These are phyloP conservation scores for Diarsia rubi DNA, from an alignment of 2,888 invertebrate species.

Conservation along the genomic window DNA sequence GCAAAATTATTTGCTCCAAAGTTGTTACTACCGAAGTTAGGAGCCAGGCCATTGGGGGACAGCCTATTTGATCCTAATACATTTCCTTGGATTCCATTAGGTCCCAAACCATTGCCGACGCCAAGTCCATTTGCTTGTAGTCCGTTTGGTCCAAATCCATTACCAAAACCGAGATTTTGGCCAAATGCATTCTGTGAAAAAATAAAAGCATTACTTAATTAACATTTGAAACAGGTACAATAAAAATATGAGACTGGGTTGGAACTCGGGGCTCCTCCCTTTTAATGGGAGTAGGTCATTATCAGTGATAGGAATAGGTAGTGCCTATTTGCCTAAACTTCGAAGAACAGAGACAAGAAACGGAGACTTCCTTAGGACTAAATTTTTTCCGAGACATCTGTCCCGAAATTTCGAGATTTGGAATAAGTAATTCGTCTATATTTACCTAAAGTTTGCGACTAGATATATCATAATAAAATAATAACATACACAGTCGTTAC, in stretches of 20 bases:
- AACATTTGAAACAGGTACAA: background rate
- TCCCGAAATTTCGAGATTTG: too few relatives aligned
- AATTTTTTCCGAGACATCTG: too few relatives aligned
- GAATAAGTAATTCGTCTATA: too few relatives aligned
- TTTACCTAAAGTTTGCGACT: too few relatives aligned
- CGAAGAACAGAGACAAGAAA: too few relatives aligned
- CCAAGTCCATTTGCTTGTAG: constrained; percentile 49
- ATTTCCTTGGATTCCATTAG: constrained; percentile 19
- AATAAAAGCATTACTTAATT: background rate
- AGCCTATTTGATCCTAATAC: constrained; percentile 20
- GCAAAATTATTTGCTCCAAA: constrained; percentile 40
- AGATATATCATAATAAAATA: too few relatives aligned
- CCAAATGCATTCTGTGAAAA: constrained; percentile 64
- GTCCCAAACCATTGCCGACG: constrained; percentile 32
- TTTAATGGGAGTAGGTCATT: background rate
- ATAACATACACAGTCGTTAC: too few relatives aligned
- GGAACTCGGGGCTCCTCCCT: background rate
- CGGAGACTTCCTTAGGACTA: too few relatives aligned
- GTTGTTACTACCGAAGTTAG: constrained; percentile 42
- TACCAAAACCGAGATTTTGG: constrained; percentile 62
- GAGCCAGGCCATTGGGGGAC: constrained; percentile 12
- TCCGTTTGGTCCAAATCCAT: constrained; percentile 63
- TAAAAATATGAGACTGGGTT: too few relatives aligned
- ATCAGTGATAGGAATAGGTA: too few relatives aligned
- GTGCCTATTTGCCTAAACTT: too few relatives aligned